Percentiles rank a stretch among this genome's conserved stretches.
phyloP scores from a whole-genome alignment of 2,888 invertebrate genomes.

The Limenitis camilla region DNA sequence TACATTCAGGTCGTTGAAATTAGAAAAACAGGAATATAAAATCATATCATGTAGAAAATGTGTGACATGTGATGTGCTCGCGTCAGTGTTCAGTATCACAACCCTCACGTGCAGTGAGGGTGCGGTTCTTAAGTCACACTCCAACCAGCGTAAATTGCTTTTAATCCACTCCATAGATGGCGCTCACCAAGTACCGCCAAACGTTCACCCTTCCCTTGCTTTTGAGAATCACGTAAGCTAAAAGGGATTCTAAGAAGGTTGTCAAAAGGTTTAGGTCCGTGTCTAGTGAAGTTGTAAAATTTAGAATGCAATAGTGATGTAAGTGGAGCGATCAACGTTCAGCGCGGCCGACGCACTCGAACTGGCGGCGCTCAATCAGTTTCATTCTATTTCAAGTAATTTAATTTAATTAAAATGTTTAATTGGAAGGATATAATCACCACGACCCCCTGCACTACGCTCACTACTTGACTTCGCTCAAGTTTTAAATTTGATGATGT shows the following conservation, averaged over 20 bases:
- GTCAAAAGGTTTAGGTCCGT: slow-evolving; percentile 22
- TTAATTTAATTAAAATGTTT: slow-evolving; percentile 21
- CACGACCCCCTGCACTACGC: background rate
- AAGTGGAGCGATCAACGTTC: slow-evolving; percentile 45
- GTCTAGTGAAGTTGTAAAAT: slow-evolving; percentile 20
- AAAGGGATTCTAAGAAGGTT: slow-evolving; percentile 10
- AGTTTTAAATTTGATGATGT: background rate
- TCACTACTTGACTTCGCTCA: background rate
- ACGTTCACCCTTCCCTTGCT: slow-evolving; percentile 26
- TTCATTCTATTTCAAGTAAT: slow-evolving; percentile 15
- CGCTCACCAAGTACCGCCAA: slow-evolving; percentile 39
- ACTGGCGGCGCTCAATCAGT: slow-evolving; percentile 21
- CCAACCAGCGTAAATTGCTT: slow-evolving; percentile 58
- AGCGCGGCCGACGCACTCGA: slow-evolving; percentile 29
- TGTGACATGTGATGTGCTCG: too few relatives aligned
- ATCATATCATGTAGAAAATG: too few relatives aligned
- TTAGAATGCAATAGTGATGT: slow-evolving; percentile 48
- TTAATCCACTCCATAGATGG: slow-evolving; percentile 63
- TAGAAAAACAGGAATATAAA: too few relatives aligned
- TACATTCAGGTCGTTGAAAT: background rate
- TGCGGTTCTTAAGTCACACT: slow-evolving; percentile 51
- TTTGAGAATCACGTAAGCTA: background rate
- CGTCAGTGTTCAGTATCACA: background rate
- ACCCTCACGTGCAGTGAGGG: slow-evolving; percentile 26
- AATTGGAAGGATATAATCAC: slow-evolving; percentile 14